Base-by-base conservation (phyloP, 2,888 invertebrate species). In the Xylocampa areola region DNA sequence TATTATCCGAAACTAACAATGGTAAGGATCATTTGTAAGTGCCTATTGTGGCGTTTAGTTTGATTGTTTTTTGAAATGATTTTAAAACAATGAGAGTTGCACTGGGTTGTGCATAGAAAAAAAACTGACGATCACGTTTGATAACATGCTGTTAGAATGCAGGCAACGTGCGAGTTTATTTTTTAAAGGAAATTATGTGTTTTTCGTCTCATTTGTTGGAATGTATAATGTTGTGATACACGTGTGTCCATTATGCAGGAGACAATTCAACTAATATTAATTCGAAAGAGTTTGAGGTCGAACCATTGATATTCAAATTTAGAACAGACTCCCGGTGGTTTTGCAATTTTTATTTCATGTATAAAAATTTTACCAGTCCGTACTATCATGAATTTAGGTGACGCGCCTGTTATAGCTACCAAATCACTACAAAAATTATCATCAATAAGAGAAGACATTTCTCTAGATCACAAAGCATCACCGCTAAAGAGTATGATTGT, bases 1-100 rank as follows among this genome's bases (percentile, higher is more conserved):
- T 77, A 84, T 85, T 85, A 85, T 85, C 77, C 76, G 80, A 80
- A 80, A 86, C 77, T 84, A 90, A 92, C 90, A 92, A 92, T 92
- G 83, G 84, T 49, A 81, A 85, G 86, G 86, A 87, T 87, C 85
- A 86, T 73, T 80, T 74, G 76, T 81, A 82, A 89, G 70, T 76
- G 73, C 76, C 90, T 77, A 92, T 93, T 92, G 92, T 91, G 66
- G 70, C 58, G 64, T 70, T 75, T 80, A 80, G 76, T 77, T 62
- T 61, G 67, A 81, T 83, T 77, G 76, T 71, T 87, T 90, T 89
- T 87, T 84, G 77, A 68, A 77, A 76, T 73, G 75, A 76, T 75
- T 73, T 65, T 80, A 75, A 80, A 85, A 84, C 82, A 84, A 77
- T 77, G 77, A 62, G 61, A 58, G 67, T 68, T 73, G 80, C 77